phyloP scores from a whole-genome alignment of 2,113 vertebrate genomes.

The Halcyon malimbica region DNA sequence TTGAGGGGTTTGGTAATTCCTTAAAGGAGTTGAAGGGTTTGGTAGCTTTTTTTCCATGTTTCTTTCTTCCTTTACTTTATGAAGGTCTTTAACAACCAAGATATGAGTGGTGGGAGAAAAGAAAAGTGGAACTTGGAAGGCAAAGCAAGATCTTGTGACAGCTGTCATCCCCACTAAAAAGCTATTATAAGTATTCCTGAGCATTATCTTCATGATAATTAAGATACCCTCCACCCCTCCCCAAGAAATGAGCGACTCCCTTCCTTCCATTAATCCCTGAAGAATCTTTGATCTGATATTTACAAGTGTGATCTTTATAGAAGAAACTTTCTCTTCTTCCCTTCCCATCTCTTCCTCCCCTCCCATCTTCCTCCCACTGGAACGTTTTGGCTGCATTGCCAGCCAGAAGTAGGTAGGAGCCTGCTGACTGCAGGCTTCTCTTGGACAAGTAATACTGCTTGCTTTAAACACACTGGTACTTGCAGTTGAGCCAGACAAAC shows the following conservation, averaged over 20 bases:
- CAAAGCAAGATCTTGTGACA: background rate
- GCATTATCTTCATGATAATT: background rate
- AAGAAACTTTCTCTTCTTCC: background rate
- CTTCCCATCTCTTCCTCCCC: background rate
- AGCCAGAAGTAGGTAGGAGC: constrained; percentile 54
- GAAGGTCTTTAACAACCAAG: background rate
- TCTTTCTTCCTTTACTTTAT: background rate
- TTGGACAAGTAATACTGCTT: constrained; percentile 44
- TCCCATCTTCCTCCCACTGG: background rate
- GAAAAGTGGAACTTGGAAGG: background rate
- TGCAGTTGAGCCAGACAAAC: constrained; percentile 54
- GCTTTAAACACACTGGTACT: constrained; percentile 48
- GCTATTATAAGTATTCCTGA: background rate
- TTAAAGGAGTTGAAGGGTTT: background rate
- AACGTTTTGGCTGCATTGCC: constrained; percentile 13
- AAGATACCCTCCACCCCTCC: background rate
- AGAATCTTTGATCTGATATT: background rate
- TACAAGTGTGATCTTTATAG: background rate
- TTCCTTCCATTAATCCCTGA: background rate
- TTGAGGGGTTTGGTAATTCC: background rate
- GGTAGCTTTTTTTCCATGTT: background rate
- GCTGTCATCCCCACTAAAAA: background rate
- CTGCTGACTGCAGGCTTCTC: constrained; percentile 63
- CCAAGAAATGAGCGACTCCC: background rate
- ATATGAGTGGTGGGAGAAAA: background rate